Percentiles rank a stretch among this genome's conserved stretches.
These are phyloP conservation scores for Butastur rufipennis DNA, from an alignment of 2,113 vertebrate genomes.

Conservation along the genomic window DNA sequence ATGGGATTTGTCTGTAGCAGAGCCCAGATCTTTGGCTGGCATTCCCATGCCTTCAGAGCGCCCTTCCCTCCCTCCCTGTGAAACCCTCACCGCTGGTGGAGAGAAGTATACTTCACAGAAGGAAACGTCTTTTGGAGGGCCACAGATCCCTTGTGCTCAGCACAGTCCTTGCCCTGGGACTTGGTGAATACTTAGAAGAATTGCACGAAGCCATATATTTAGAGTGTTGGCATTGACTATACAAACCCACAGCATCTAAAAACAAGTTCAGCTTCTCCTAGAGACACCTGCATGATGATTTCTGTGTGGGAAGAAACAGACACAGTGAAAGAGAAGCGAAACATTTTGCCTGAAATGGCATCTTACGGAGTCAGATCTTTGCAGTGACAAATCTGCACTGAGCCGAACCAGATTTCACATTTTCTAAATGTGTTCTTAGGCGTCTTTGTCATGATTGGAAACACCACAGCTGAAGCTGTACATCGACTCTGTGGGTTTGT, in stretches of 20 bases:
- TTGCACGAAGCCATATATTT: constrained; percentile 13
- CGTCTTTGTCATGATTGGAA: background rate
- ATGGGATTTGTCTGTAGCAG: background rate
- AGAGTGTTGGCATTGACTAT: background rate
- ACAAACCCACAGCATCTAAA: constrained; percentile 53
- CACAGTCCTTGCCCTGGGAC: background rate
- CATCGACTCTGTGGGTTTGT: background rate
- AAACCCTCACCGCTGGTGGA: background rate
- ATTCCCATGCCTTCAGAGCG: background rate
- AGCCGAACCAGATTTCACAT: constrained; percentile 14
- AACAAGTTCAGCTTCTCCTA: constrained; percentile 30
- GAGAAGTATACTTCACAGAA: background rate
- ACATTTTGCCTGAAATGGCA: constrained; percentile 26
- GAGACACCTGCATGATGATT: constrained; percentile 40
- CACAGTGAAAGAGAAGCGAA: constrained; percentile 24
- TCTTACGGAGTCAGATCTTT: constrained; percentile 15
- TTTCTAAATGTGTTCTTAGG: constrained; percentile 4
- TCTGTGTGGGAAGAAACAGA: constrained; percentile 58
- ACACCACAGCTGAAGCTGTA: background rate
- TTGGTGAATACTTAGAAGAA: background rate
- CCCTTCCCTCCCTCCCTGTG: background rate
- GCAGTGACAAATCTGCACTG: background rate
- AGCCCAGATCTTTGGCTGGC: background rate
- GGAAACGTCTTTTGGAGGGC: background rate
- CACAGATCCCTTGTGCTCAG: background rate